Base-by-base conservation (phyloP, 2,113 vertebrate species). In the Terrapene triunguis region DNA sequence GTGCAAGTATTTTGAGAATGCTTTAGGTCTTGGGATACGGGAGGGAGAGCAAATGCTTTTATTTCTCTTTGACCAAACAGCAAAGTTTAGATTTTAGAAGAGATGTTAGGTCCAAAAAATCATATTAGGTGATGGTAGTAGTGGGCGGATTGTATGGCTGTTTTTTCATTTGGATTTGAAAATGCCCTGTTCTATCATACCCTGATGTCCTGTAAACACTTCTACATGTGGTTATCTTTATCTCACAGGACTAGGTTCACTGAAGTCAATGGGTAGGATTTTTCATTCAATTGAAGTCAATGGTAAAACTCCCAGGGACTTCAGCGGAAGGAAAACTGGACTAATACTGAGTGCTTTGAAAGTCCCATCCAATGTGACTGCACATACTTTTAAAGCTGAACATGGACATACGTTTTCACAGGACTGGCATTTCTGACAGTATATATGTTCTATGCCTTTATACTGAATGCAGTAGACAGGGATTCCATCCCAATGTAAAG, bases 271-370 rank as follows among this genome's bases (percentile, higher is more conserved):
- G 32, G 16, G 62, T n/a, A 65, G 32, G 14, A 16, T n/a, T 65
- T 53, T 65, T 65, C 7, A 65, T 65, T 65, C 32, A 17, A 9
- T 17, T 19, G 32, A 65, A 65, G 62, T n/a, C 62, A 65, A 10
- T 3, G 2, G 0, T 55, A 8, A n/a, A 3, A 7, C 4, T 11
- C 32, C 47, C 5, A 6, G 11, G 19, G 27, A 47, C 35, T 35
- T 2, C 8, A 76, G 42, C 65, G 82, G 48, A 65, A 65, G 62
- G 57, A 65, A 8, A 89, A 3, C 1, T 38, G 82, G 24, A 42
- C 6, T 51, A 51, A 4, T 5, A 3, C 0, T 24, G 53, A 4
- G 2, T 82, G 74, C 5, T 91, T 82, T 87, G 35, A 14, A 89
- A 90, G 0, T 2, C 51, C 3, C 13, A 65, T 0, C 9, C 17